Conservation (phyloP, 2,888 invertebrate genomes). For the Selenia dentaria region DNA sequence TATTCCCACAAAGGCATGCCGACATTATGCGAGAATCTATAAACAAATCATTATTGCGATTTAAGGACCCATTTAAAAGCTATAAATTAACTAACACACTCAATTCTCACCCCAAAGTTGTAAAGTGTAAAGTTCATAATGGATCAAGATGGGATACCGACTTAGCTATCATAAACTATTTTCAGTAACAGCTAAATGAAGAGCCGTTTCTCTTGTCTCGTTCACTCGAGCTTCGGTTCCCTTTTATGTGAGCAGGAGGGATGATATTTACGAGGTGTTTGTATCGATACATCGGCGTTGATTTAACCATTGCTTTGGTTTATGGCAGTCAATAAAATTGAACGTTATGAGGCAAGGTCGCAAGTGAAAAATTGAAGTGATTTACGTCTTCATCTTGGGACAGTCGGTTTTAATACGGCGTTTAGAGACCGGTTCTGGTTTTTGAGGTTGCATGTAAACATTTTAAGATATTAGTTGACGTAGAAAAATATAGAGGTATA, state of each 20-base stretch:
- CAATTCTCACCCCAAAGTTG: slow-evolving; percentile 38
- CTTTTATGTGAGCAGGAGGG: slow-evolving; percentile 49
- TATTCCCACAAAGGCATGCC: slow-evolving; percentile 60
- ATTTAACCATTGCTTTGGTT: slow-evolving; percentile 83
- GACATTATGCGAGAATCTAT: slow-evolving; percentile 60
- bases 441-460: background rate
- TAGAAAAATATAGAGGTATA: too few species aligned
- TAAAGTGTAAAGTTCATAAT: slow-evolving; percentile 47
- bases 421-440: slow-evolving; percentile 33
- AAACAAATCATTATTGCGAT: slow-evolving; percentile 84
- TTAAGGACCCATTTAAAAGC: slow-evolving; percentile 83
- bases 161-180: slow-evolving; percentile 80
- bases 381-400: slow-evolving; percentile 76
- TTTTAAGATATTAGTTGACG: too few species aligned
- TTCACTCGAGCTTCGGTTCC: slow-evolving; percentile 35
- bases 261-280: slow-evolving; percentile 78
- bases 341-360: slow-evolving; percentile 84
- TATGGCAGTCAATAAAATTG: slow-evolving; percentile 84
- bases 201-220: slow-evolving; percentile 53
- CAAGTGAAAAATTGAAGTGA: slow-evolving; percentile 73
- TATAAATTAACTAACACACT: slow-evolving; percentile 60
- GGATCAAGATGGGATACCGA: slow-evolving; percentile 35
- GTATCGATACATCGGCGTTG: slow-evolving; percentile 80
- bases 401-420: slow-evolving; percentile 43
- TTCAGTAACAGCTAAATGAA: slow-evolving; percentile 75